Evolutionary conservation across 2,797 vertebrate species (phyloP).

Genomic region (Cyprinodon diabolis): DNA sequence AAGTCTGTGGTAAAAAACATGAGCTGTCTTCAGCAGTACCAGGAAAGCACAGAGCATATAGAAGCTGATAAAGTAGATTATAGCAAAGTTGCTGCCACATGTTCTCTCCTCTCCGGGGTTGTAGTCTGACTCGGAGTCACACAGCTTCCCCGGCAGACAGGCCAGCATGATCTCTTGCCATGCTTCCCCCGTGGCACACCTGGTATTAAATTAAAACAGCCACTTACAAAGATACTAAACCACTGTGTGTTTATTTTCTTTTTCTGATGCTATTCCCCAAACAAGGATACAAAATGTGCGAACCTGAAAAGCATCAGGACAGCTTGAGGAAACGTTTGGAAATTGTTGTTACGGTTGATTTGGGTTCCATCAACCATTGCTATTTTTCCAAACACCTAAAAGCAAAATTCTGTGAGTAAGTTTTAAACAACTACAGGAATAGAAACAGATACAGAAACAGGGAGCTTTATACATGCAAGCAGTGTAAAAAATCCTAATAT

Average conservation of each 20-base stretch:
- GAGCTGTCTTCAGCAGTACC: slow-evolving; percentile 75
- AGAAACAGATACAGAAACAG: not conserved
- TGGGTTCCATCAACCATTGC: slow-evolving; percentile 96
- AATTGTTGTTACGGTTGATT: slow-evolving; percentile 99
- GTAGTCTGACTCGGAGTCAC: slow-evolving; percentile 92
- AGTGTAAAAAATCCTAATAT: not conserved
- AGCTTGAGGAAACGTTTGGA: slow-evolving; percentile 97
- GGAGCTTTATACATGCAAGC: not conserved
- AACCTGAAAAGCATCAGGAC: slow-evolving; percentile 97
- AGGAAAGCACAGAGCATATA: slow-evolving; percentile 99
- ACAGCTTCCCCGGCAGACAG: slow-evolving; percentile 92
- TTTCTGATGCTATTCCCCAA: not conserved
- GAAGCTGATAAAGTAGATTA: slow-evolving; percentile 98
- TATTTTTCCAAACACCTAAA: slow-evolving; percentile 97
- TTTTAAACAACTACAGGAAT: not conserved
- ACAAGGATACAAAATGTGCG: slow-evolving; percentile 2
- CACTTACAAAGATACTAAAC: not conserved
- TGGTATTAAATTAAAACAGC: slow-evolving; percentile 47
- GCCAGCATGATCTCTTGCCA: slow-evolving; percentile 99
- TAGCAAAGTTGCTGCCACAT: slow-evolving; percentile 94
- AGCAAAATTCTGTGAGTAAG: slow-evolving; percentile 10
- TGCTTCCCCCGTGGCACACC: slow-evolving; percentile 97
- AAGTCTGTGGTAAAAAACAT: not conserved
- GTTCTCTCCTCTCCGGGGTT: slow-evolving; percentile 91
- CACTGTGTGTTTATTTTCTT: too few relatives aligned